Evolutionary conservation across 2,797 vertebrate species (phyloP).

Genomic region (Smutsia gigantea): DNA sequence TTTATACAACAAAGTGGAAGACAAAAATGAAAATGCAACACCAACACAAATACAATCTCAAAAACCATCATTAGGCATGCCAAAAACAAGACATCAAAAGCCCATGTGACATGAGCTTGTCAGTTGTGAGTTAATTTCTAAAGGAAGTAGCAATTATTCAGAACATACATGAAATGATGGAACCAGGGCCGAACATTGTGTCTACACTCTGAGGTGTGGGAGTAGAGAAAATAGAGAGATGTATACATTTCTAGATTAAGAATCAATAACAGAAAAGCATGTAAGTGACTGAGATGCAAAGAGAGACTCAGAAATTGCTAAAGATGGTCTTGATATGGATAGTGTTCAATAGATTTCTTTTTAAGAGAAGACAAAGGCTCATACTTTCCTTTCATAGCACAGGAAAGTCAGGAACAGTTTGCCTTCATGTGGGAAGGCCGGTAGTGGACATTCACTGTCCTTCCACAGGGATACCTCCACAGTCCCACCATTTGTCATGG

Average conservation of each 20-base stretch:
- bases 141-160: slow-evolving; percentile 16
- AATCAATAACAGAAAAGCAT: slow-evolving; percentile 29
- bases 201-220: not conserved
- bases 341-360: slow-evolving; percentile 11
- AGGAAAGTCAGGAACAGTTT: not conserved
- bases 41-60: not conserved
- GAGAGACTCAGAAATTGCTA: not conserved
- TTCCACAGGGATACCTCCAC: too few species aligned
- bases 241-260: not conserved
- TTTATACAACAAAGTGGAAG: not conserved
- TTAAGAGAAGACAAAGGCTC: not conserved
- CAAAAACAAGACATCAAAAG: slow-evolving; percentile 31
- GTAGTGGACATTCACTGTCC: too few species aligned
- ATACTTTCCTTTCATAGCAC: too few species aligned
- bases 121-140: not conserved
- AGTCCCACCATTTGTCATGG: too few species aligned
- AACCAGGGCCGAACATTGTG: not conserved
- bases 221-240: not conserved
- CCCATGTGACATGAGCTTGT: not conserved
- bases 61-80: slow-evolving; percentile 2
- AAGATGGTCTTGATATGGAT: not conserved
- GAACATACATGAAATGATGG: not conserved
- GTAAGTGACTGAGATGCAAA: not conserved
- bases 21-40: not conserved
- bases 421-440: too few species aligned